A percentile compares a stretch with the other conserved stretches of the same genome.
Conservation (phyloP, 2,113 vertebrate genomes). For the Brienomyrus brachyistius region DNA sequence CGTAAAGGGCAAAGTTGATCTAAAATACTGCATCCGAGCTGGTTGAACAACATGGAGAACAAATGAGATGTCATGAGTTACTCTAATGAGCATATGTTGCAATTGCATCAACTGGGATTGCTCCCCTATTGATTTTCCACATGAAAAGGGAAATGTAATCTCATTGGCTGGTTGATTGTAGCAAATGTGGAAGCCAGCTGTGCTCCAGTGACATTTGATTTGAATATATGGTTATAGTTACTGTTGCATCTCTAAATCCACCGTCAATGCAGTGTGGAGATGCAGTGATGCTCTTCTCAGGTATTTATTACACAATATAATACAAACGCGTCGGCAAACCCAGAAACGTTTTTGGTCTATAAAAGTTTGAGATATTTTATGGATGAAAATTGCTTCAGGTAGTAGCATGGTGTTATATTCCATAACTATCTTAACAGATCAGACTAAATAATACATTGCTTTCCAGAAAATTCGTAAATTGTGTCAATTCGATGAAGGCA, state of each 20-base stretch:
- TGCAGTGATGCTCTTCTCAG: not conserved
- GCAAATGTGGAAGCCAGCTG: conserved; percentile 12
- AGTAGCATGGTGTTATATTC: not conserved
- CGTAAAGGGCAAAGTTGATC: not conserved
- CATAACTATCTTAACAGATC: not conserved
- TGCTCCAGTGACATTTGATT: conserved; percentile 25
- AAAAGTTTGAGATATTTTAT: conserved; percentile 24
- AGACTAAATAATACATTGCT: not conserved
- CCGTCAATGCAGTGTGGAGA: conserved; percentile 45
- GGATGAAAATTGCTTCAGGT: conserved; percentile 18
- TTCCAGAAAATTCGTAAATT: not conserved
- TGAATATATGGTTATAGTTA: conserved; percentile 37
- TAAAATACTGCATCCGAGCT: not conserved
- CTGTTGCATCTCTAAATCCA: conserved; percentile 31
- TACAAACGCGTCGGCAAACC: conserved; percentile 38
- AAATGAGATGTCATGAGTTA: not conserved
- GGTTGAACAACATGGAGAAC: not conserved
- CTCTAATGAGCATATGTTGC: not conserved
- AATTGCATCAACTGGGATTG: not conserved
- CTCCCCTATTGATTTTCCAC: not conserved
- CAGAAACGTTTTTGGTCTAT: conserved; percentile 30
- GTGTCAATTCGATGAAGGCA: not conserved
- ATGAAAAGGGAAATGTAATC: not conserved
- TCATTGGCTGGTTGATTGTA: not conserved
- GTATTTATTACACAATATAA: conserved; percentile 43